Evolutionary conservation across 2,888 invertebrate genomes (phyloP), one percentile per base, ranked within the genome.

Genomic region (Stomorhina lunata): DNA sequence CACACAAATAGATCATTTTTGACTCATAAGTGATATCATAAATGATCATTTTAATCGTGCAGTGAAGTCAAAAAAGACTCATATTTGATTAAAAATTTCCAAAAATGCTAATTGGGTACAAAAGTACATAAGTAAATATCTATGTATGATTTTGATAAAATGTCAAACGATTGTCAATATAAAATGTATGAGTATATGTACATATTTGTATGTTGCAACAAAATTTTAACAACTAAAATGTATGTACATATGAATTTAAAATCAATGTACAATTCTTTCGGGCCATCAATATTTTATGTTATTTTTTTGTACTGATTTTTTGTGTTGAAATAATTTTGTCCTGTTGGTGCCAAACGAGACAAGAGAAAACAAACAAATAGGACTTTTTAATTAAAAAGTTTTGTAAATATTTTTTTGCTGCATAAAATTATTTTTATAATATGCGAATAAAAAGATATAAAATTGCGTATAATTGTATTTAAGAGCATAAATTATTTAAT

Each of bases 351-450:
- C 22, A 40, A 25, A 10, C 9, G 29, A 32, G 3, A 34, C 27
- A 48, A 43, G 37, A 34, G 10, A 15, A 59, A 57, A 55, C 40
- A 48, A 29, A 20, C 32, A 29, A 55, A 68, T 32, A 66, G 48
- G 7, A 15, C 43, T 61, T 80, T 80, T 73, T 55, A 80, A 73
- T 80, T 73, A 75, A 80, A 80, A 73, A 68, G 61, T 68, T 73
- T 80, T 55, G 73, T 75, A 80, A 73, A 80, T 75, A n/a, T n/a
- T n/a, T 57, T 61, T 27, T 72, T 65, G 50, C 37, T 48, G 17
- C n/a, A 53, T 34, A 43, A 29, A 27, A 73, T 66, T 61, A 72
- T 66, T 66, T 37, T 43, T n/a, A n/a, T n/a, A n/a, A 61, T 68
- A 20, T 50, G 29, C 20, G 40, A 4, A 29, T 4, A 20, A 4